These are phyloP conservation scores for Paramisgurnus dabryanus DNA, from an alignment of 2,113 vertebrate species.

Conservation along the genomic window DNA sequence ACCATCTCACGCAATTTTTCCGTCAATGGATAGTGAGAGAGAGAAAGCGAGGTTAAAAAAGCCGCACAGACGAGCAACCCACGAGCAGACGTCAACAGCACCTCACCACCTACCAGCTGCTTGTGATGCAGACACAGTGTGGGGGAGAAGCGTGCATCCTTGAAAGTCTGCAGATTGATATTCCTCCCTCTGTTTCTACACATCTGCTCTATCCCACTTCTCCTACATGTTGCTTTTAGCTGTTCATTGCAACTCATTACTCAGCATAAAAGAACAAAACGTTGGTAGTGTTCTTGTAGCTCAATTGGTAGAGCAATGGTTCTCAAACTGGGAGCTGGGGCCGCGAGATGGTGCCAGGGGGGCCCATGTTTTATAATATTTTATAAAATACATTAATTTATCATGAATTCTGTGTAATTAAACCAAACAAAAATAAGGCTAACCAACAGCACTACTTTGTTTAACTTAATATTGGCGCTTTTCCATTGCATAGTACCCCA, in stretches of 20 bases:
- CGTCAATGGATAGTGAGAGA: slow-evolving; percentile 36
- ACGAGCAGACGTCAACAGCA: slow-evolving; percentile 65
- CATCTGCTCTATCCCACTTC: slow-evolving; percentile 7
- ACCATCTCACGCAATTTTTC: neutral
- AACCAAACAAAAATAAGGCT: too few relatives aligned
- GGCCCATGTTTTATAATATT: too few relatives aligned
- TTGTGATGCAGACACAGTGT: slow-evolving; percentile 71
- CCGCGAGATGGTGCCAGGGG: too few relatives aligned
- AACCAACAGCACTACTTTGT: too few relatives aligned
- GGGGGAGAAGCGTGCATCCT: slow-evolving; percentile 55
- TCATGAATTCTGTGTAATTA: too few relatives aligned
- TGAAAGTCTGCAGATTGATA: slow-evolving; percentile 35
- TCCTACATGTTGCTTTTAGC: neutral
- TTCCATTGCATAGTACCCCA: too few relatives aligned
- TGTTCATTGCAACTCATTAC: slow-evolving; percentile 1
- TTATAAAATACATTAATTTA: too few relatives aligned
- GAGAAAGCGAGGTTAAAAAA: slow-evolving; percentile 4
- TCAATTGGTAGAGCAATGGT: too few relatives aligned
- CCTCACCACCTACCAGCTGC: slow-evolving; percentile 70
- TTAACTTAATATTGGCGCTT: too few relatives aligned
- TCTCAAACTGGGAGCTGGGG: too few relatives aligned
- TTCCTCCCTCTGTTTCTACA: slow-evolving; percentile 23
- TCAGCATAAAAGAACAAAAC: slow-evolving; percentile 9
- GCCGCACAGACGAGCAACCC: slow-evolving; percentile 62
- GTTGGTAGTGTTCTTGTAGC: too few relatives aligned